Conservation (phyloP, 1,140 invertebrate genomes). For the Leptonema lineaticorne region DNA sequence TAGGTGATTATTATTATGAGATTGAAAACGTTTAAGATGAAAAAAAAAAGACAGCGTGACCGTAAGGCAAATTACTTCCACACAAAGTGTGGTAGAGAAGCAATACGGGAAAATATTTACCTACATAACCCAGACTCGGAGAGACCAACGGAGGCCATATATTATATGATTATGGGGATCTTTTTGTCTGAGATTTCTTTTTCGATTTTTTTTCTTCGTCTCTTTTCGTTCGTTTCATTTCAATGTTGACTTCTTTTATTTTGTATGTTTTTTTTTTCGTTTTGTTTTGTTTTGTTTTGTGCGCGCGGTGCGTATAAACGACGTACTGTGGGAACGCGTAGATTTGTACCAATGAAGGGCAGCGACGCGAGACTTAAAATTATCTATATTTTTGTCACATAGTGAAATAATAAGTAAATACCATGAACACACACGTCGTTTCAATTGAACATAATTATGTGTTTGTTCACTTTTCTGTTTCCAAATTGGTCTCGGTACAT, state of each 20-base stretch:
- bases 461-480: neutral
- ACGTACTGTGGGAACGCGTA: slow-evolving; percentile 36
- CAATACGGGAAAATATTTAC: slow-evolving; percentile 28
- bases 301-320: neutral
- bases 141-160: slow-evolving; percentile 36
- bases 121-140: slow-evolving; percentile 22
- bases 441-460: slow-evolving; percentile 42
- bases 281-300: too few relatives aligned
- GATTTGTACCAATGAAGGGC: slow-evolving; percentile 33
- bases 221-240: slow-evolving; percentile 1
- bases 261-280: slow-evolving; percentile 29
- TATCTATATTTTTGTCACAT: slow-evolving; percentile 13
- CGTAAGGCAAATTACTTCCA: slow-evolving; percentile 27
- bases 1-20: slow-evolving; percentile 22
- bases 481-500: neutral
- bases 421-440: slow-evolving; percentile 37
- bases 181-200: slow-evolving; percentile 33
- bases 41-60: slow-evolving; percentile 7
- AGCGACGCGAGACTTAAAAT: slow-evolving; percentile 6
- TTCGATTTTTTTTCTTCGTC: too few relatives aligned
- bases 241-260: slow-evolving; percentile 35
- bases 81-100: slow-evolving; percentile 26
- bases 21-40: neutral
- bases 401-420: neutral
- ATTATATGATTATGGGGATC: slow-evolving; percentile 39